A percentile compares a stretch with the other conserved stretches of the same genome.
phyloP scores from a whole-genome alignment of 2,113 vertebrate genomes.

The Terrapene triunguis region DNA sequence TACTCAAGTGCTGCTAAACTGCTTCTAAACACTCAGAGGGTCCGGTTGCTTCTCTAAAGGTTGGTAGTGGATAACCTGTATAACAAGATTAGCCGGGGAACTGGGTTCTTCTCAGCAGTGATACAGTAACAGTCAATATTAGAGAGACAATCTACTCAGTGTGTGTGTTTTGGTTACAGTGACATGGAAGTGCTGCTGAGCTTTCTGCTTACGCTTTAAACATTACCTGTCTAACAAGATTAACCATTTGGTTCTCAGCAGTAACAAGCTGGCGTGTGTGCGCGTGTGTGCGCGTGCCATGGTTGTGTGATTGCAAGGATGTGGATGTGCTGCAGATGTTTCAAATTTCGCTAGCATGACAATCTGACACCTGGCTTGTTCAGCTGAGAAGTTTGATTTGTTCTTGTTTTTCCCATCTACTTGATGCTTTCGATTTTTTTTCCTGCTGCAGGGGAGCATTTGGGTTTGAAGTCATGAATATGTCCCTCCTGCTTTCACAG shows the following conservation, averaged over 20 bases:
- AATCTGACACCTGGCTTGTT: not conserved
- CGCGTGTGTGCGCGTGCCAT: not conserved
- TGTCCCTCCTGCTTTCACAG: not conserved
- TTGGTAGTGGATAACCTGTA: slow-evolving; percentile 81
- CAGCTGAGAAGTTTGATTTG: not conserved
- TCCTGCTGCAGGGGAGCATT: not conserved
- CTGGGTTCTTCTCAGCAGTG: slow-evolving; percentile 53
- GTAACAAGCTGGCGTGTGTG: fast-evolving
- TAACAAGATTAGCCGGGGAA: slow-evolving; percentile 76
- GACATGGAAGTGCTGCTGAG: slow-evolving; percentile 62
- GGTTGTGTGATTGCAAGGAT: fast-evolving
- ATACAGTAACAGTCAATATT: slow-evolving; percentile 42
- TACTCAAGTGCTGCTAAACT: slow-evolving; percentile 89
- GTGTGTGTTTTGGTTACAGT: slow-evolving; percentile 54
- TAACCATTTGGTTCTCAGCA: not conserved
- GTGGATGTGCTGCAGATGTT: fast-evolving
- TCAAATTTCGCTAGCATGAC: fast-evolving
- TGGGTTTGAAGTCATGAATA: not conserved
- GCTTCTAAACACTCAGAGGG: slow-evolving; percentile 71
- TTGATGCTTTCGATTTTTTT: not conserved
- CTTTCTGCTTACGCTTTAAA: slow-evolving; percentile 51
- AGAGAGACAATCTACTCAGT: slow-evolving; percentile 37
- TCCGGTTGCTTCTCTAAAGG: slow-evolving; percentile 66
- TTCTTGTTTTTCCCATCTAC: not conserved
- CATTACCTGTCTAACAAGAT: slow-evolving; percentile 54